Evolutionary conservation across 2,888 invertebrate genomes (phyloP), one percentile per base, ranked within the genome.

Genomic region (Pachliopta kotzebuea): DNA sequence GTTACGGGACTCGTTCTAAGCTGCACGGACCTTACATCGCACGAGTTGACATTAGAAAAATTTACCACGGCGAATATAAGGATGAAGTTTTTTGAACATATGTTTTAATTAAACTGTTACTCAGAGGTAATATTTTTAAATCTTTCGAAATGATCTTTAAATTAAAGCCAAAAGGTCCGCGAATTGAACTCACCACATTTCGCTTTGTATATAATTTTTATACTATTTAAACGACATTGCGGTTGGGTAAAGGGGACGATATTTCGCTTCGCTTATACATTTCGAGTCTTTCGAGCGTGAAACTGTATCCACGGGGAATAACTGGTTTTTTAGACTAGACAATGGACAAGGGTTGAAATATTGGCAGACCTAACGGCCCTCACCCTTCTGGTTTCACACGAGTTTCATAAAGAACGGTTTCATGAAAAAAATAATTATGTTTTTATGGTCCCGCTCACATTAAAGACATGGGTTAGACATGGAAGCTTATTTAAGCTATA

Each of bases 181-280:
- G n/a, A 45, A 7, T 14, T 23, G 21, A 21, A 53, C n/a, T 11
- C 37, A 49, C 62, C 53, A 58, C 63, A 55, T 62, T 62, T 67
- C 63, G 62, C 66, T 65, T 66, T 70, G 67, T 73, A 71, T 66
- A 67, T 68, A 65, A 72, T 69, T 65, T 66, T 71, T 66, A 68
- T 67, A 71, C 67, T 74, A 67, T 74, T 56, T 73, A 72, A 73
- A 72, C 66, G 64, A 69, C 66, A 65, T 59, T 64, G 66, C 67
- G 65, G 56, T 68, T 63, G 67, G 62, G 26, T 62, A 68, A 63
- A 62, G 66, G 67, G 65, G 62, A 68, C 68, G 65, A 69, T 72
- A 71, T 74, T 72, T 70, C 73, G 71, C 71, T 66, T 69, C 74
- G 71, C 71, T 67, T 68, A 70, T 74, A 73, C 72, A 71, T 75